phyloP scores from a whole-genome alignment of 2,888 invertebrate species.

The Clunio marinus region DNA sequence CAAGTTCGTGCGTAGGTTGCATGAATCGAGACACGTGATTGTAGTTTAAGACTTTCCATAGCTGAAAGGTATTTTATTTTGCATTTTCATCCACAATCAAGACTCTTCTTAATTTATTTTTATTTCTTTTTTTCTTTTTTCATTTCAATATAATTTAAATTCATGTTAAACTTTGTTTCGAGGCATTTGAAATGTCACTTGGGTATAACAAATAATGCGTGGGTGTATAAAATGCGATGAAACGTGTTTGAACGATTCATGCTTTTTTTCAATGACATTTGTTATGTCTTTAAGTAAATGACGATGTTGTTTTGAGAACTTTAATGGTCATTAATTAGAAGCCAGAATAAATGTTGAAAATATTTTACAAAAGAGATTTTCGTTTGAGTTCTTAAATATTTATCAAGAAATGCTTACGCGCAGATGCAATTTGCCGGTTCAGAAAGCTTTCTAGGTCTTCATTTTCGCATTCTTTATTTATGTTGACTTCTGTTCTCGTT shows the following conservation, averaged over 20 bases:
- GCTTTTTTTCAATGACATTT: not conserved
- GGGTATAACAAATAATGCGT: not conserved
- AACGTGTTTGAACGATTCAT: not conserved
- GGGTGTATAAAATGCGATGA: not conserved
- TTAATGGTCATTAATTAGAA: slow-evolving; percentile 1
- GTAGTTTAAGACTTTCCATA: slow-evolving; percentile 21
- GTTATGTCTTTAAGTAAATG: not conserved
- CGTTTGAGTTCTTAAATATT: not conserved
- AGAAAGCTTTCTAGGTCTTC: slow-evolving; percentile 17
- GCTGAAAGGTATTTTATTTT: too few relatives aligned
- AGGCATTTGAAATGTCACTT: slow-evolving; percentile 10
- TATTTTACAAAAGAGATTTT: not conserved
- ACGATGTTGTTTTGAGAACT: not conserved
- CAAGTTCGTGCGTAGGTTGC: not conserved
- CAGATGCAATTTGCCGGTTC: slow-evolving; percentile 30
- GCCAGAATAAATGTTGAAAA: not conserved
- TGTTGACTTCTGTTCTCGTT: not conserved
- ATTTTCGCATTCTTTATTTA: not conserved
- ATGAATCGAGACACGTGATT: slow-evolving; percentile 11
- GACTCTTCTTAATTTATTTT: too few relatives aligned
- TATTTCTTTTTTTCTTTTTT: not conserved
- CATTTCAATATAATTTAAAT: too few relatives aligned
- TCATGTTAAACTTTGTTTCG: slow-evolving; percentile 5
- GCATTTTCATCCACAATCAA: too few relatives aligned
- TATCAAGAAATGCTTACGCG: slow-evolving; percentile 21